Conservation (phyloP, 2,113 vertebrate genomes). For the Cebus imitator region DNA sequence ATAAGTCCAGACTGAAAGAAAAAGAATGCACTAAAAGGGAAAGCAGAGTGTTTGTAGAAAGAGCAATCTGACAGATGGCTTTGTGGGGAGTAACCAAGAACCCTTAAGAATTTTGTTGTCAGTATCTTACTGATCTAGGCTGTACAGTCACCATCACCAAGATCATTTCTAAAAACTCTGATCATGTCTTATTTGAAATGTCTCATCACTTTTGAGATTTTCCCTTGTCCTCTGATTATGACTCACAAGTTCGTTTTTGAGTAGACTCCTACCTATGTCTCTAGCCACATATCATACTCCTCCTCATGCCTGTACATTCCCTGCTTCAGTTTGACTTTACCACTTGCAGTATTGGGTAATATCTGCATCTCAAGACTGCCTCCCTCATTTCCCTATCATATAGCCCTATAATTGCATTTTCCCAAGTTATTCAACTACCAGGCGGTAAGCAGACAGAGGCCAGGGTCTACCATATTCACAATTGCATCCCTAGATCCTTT, state of each 20-base stretch:
- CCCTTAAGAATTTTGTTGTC: neutral
- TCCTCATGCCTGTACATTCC: neutral
- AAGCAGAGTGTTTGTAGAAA: neutral
- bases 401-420: neutral
- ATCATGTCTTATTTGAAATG: conserved; percentile 28
- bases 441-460: neutral
- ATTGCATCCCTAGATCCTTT: neutral
- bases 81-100: neutral
- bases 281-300: neutral
- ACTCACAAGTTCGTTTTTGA: neutral
- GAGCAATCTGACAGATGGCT: neutral
- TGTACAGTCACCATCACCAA: neutral
- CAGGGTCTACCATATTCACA: neutral
- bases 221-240: neutral
- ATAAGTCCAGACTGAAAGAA: neutral
- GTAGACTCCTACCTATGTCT: neutral
- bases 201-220: neutral
- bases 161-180: neutral
- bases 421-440: neutral
- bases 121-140: neutral
- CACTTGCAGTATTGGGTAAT: neutral
- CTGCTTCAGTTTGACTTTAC: neutral
- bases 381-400: neutral
- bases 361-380: neutral
- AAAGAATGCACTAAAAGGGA: neutral